Base-by-base conservation (phyloP, 2,113 vertebrate species). In the Chloropsis cyanopogon region DNA sequence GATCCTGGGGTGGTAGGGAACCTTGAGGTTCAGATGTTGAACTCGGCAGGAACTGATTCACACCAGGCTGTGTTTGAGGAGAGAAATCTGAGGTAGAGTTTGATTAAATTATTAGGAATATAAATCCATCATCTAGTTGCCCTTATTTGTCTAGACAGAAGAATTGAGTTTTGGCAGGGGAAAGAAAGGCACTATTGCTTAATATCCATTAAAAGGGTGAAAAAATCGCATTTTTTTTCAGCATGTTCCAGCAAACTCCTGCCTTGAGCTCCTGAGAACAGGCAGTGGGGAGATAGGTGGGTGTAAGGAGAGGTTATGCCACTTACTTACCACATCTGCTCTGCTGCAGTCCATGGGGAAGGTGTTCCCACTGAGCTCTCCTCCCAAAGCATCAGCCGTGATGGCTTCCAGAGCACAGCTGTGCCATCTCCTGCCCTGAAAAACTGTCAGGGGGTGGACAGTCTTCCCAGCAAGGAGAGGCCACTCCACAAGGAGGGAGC, bases 341-440 rank as follows among this genome's bases (percentile, higher is more conserved):
- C 15, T 22, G 18, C 11, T 72, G 42, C 59, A 46, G 46, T 47
- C 49, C 19, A 2, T 4, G 18, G 49, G 50, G 63, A 85, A 72
- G 31, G 19, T 29, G 47, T 8, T 13, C 39, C 70, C 2, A 1
- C 7, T 4, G 56, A 78, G 56, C 17, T n/a, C 23, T 88, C 14
- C 44, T 90, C 61, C 65, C 42, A 12, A 21, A 25, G 17, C 33
- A 39, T 14, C 0, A 1, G 5, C 39, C 0, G 0, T 35, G 65
- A 23, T 16, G 52, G 37, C 17, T 53, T 76, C 9, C 37, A 41
- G 25, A 68, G 47, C 70, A 37, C 19, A 50, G 19, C 26, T 47
- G 12, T 18, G 69, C 47, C 28, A 19, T 21, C 12, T 61, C 39
- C 69, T 46, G 49, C 37, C 37, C 23, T 69, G 68, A 20, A 29